These are phyloP conservation scores for Peromyscus polionotus DNA, from an alignment of 2,113 vertebrate genomes.

Conservation along the genomic window DNA sequence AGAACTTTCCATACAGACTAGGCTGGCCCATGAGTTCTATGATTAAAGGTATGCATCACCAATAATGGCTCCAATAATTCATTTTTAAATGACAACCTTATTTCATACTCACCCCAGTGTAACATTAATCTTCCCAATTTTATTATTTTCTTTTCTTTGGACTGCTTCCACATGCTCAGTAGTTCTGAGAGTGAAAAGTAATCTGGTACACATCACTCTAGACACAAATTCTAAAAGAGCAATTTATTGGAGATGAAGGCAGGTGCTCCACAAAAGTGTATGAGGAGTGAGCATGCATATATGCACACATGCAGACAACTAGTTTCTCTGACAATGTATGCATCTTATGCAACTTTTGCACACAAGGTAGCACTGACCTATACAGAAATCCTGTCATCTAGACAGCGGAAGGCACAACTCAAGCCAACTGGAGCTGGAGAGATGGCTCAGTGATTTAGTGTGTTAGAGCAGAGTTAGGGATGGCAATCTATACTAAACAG, in stretches of 20 bases:
- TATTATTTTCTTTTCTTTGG: conserved; percentile 12
- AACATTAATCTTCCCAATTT: not conserved
- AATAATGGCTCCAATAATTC: not conserved
- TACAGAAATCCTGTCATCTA: not conserved
- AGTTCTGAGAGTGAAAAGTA: conserved; percentile 39
- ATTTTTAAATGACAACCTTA: not conserved
- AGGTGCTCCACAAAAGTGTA: not conserved
- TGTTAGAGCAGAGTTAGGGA: conserved; percentile 1
- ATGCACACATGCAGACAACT: not conserved
- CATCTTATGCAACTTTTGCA: not conserved
- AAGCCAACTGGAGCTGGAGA: not conserved
- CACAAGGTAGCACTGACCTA: not conserved
- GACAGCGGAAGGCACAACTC: conserved; percentile 49
- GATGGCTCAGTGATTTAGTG: not conserved
- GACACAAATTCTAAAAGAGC: not conserved
- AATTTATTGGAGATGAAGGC: not conserved
- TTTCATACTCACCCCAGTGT: not conserved
- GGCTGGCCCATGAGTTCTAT: not conserved
- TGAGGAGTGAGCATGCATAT: not conserved
- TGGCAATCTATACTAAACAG: not conserved
- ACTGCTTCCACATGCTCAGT: conserved; percentile 29
- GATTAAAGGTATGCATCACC: not conserved
- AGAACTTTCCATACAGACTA: not conserved
- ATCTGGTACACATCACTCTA: not conserved
- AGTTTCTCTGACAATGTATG: not conserved